Evolutionary conservation across 2,113 vertebrate species (phyloP).

Genomic region (Gnathonemus longibarbis): DNA sequence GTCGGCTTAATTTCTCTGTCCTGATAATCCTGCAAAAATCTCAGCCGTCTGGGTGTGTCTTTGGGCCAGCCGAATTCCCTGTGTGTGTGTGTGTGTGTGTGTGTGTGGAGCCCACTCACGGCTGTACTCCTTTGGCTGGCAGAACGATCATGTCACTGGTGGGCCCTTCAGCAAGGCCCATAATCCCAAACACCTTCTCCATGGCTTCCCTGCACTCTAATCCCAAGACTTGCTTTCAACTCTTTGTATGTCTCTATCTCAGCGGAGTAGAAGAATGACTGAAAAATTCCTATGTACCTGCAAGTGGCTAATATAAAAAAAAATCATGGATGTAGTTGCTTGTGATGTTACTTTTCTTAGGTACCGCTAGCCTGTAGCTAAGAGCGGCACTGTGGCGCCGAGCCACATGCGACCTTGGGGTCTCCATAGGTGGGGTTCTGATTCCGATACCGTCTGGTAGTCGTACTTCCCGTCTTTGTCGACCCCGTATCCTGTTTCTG

Average conservation of each 20-base stretch:
- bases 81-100: neutral
- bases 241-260: neutral
- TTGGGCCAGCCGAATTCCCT: neutral
- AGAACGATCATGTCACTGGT: neutral
- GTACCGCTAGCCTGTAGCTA: neutral
- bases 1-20: neutral
- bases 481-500: neutral
- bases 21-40: neutral
- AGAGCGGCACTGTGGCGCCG: neutral
- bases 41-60: neutral
- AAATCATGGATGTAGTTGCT: neutral
- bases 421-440: neutral
- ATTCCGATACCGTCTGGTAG: neutral
- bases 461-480: neutral
- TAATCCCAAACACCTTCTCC: neutral
- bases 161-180: neutral
- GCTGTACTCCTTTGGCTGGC: neutral
- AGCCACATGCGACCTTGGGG: neutral
- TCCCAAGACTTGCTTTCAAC: neutral
- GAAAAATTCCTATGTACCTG: neutral
- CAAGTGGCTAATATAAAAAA: neutral
- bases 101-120: neutral
- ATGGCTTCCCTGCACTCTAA: neutral
- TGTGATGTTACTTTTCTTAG: neutral
- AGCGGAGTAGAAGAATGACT: neutral